Evolutionary conservation across 2,797 vertebrate genomes (phyloP).

Genomic region (Thamnophis elegans): DNA sequence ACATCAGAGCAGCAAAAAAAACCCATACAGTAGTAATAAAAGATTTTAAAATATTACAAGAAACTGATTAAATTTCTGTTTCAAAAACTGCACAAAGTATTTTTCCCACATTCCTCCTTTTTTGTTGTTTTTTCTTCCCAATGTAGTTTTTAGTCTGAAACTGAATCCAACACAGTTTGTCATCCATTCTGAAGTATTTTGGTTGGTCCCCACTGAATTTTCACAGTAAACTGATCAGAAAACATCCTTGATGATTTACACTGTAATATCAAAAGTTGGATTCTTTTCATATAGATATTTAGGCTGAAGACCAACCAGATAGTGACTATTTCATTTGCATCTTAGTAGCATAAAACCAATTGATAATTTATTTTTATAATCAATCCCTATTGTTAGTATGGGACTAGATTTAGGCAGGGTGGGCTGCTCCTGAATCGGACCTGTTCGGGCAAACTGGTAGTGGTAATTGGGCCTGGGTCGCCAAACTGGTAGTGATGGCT

Average conservation of each 20-base stretch:
- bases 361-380: neutral
- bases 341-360: neutral
- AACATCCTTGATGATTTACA: neutral
- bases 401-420: neutral
- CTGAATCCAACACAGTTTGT: neutral
- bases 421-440: too few species aligned
- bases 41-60: neutral
- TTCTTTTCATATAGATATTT: neutral
- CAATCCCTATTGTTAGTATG: neutral
- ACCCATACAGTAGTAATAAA: neutral
- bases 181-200: neutral
- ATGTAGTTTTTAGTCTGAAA: neutral
- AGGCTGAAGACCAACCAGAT: neutral
- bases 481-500: too few species aligned
- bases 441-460: too few species aligned
- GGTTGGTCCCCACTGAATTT: neutral
- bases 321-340: neutral
- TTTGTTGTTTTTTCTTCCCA: neutral
- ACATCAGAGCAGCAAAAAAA: neutral
- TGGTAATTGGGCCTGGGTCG: too few species aligned
- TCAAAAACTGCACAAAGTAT: neutral
- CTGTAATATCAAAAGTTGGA: neutral
- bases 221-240: neutral
- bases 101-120: neutral
- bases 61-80: neutral